phyloP scores from a whole-genome alignment of 2,888 invertebrate genomes.

The Protophormia terraenovae region DNA sequence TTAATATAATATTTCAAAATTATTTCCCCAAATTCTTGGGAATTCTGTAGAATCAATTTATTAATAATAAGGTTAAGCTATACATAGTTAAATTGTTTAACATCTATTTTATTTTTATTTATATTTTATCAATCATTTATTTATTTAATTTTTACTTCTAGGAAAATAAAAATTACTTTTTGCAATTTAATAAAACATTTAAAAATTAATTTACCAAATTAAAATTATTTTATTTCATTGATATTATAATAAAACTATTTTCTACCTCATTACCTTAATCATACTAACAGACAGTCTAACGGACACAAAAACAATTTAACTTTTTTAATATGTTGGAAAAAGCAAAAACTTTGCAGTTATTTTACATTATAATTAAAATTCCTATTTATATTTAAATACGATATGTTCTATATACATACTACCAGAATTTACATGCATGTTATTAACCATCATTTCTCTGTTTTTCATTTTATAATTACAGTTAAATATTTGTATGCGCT shows the following conservation, averaged over 20 bases:
- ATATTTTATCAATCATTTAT: too few relatives aligned
- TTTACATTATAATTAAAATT: slow-evolving; percentile 21
- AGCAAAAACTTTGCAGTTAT: neutral
- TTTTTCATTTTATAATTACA: slow-evolving; percentile 48
- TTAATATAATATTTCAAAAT: too few relatives aligned
- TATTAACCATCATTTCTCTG: neutral
- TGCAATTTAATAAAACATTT: neutral
- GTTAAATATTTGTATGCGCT: slow-evolving; percentile 72
- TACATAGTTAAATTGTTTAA: too few relatives aligned
- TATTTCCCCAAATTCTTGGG: too few relatives aligned
- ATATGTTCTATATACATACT: neutral
- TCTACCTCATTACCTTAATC: neutral
- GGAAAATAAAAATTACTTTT: neutral
- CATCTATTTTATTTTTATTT: too few relatives aligned
- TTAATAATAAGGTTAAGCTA: too few relatives aligned
- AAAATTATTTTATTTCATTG: neutral
- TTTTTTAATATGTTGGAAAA: neutral
- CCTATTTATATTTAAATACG: slow-evolving; percentile 34
- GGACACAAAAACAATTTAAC: neutral
- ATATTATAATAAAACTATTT: neutral
- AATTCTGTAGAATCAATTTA: too few relatives aligned
- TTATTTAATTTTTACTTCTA: too few relatives aligned
- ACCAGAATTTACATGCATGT: neutral
- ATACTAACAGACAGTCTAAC: neutral
- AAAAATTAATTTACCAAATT: neutral